Evolutionary conservation across 2,888 invertebrate species (phyloP).

Genomic region (Chironomus tentans): DNA sequence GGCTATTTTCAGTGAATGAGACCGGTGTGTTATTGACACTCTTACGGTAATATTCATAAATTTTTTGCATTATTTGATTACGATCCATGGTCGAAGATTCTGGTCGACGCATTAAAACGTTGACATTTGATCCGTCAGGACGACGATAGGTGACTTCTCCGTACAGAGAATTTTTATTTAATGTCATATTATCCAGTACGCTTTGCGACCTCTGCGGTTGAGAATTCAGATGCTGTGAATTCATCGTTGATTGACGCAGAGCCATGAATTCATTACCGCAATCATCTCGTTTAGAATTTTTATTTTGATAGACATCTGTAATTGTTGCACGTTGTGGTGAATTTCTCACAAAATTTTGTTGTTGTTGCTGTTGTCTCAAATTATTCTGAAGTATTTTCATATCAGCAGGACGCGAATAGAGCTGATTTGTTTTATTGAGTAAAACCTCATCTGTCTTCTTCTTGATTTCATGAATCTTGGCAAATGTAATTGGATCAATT

Average conservation of each 20-base stretch:
- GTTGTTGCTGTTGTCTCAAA: not conserved
- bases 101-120: slow-evolving; percentile 19
- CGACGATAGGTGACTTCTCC: slow-evolving; percentile 10
- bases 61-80: slow-evolving; percentile 20
- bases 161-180: slow-evolving; percentile 26
- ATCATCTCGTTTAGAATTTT: not conserved
- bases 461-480: slow-evolving; percentile 37
- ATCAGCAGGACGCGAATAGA: not conserved
- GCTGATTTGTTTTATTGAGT: not conserved
- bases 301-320: slow-evolving; percentile 34
- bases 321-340: slow-evolving; percentile 39
- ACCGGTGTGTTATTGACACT: slow-evolving; percentile 20
- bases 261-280: not conserved
- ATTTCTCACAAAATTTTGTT: slow-evolving; percentile 35
- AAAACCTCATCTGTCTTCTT: slow-evolving; percentile 35
- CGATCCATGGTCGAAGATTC: not conserved
- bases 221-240: not conserved
- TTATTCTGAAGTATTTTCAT: not conserved
- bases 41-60: slow-evolving; percentile 22
- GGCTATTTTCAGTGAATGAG: not conserved
- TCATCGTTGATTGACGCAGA: not conserved
- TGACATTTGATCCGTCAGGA: not conserved
- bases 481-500: slow-evolving; percentile 37
- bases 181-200: slow-evolving; percentile 36
- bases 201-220: slow-evolving; percentile 38